Conservation (phyloP, 2,113 vertebrate species). For the Catharus fuscescens region DNA sequence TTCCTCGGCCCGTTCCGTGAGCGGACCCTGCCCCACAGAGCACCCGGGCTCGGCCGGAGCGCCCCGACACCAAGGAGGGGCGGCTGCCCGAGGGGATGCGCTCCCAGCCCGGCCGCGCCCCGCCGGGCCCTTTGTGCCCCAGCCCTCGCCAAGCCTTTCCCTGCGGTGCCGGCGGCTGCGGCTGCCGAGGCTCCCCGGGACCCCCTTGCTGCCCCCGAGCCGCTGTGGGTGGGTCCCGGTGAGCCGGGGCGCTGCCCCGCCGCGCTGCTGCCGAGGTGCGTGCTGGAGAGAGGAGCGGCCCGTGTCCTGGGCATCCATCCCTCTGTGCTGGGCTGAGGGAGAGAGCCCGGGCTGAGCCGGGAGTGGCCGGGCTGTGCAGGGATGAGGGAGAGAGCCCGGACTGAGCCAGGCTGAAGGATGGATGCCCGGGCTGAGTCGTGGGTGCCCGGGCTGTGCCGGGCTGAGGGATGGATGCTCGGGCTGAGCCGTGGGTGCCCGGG, state of each 20-base stretch:
- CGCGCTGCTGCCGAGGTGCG: not conserved
- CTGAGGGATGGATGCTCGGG: too few relatives aligned
- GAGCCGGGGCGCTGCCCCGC: not conserved
- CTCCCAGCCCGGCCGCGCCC: too few relatives aligned
- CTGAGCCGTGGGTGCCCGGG: too few relatives aligned
- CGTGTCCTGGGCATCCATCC: not conserved
- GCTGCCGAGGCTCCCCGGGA: not conserved
- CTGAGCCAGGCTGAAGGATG: not conserved
- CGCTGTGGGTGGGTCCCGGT: not conserved
- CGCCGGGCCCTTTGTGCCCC: too few relatives aligned
- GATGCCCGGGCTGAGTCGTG: not conserved
- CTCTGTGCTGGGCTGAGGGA: rapidly evolving
- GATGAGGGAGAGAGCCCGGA: not conserved
- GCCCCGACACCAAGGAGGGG: not conserved
- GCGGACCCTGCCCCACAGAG: not conserved
- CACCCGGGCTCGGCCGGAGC: not conserved
- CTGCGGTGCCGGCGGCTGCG: too few relatives aligned
- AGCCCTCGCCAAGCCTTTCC: too few relatives aligned
- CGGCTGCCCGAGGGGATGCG: not conserved
- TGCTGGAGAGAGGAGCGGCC: not conserved
- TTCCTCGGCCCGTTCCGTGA: not conserved
- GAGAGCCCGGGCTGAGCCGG: too few relatives aligned
- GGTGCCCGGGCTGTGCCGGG: not conserved
- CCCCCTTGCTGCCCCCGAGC: not conserved
- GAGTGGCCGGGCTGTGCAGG: not conserved